Conservation (phyloP, 2,888 invertebrate species). For the Callimorpha dominula region DNA sequence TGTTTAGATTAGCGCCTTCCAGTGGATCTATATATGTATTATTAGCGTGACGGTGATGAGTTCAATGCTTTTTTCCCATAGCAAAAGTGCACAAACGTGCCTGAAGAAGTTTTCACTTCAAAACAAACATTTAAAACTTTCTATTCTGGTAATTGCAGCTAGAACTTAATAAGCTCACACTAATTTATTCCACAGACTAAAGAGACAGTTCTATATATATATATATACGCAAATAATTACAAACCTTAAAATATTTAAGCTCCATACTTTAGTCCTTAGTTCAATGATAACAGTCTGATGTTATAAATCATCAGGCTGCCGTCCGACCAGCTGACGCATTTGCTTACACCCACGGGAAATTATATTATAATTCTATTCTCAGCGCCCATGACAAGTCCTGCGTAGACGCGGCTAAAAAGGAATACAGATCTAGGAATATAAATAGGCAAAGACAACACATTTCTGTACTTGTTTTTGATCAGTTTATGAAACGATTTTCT, state of each 20-base stretch:
- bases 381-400: not conserved
- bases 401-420: not conserved
- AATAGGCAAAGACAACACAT: too few species aligned
- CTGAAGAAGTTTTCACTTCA: too few species aligned
- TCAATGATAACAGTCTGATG: slow-evolving; percentile 2
- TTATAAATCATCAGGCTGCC: slow-evolving; percentile 6
- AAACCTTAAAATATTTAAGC: not conserved
- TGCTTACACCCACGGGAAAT: slow-evolving; percentile 6
- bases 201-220: not conserved
- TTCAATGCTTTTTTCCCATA: too few species aligned
- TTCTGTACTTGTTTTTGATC: too few species aligned
- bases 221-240: too few species aligned
- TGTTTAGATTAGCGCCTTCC: too few species aligned
- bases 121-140: too few species aligned
- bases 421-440: not conserved
- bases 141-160: not conserved
- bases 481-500: too few species aligned
- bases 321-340: slow-evolving; percentile 1
- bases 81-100: too few species aligned
- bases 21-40: too few species aligned
- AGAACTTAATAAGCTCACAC: not conserved
- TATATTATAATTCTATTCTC: slow-evolving; percentile 13
- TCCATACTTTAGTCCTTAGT: not conserved
- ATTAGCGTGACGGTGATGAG: too few species aligned
- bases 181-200: not conserved